Evolutionary conservation across 2,888 invertebrate species (phyloP).

Genomic region (Pyrrhia umbra): DNA sequence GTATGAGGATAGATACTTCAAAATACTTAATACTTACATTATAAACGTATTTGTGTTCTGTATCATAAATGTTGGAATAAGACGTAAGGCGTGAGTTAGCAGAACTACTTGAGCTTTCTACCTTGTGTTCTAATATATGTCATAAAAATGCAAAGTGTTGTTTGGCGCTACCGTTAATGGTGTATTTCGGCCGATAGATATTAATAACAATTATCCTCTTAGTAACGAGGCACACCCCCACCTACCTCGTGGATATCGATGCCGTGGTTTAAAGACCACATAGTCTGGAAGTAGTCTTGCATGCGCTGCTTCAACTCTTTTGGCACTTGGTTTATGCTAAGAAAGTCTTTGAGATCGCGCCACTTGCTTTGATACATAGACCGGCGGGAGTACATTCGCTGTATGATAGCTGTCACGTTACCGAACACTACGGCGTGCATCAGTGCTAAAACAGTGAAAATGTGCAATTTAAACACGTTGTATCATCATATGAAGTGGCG

Average conservation of each 20-base stretch:
- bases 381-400: constrained; percentile 98
- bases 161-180: not conserved
- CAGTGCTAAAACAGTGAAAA: constrained; percentile 91
- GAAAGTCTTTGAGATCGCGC: constrained; percentile 98
- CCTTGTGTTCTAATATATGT: not conserved
- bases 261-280: constrained; percentile 99
- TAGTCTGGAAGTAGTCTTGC: constrained; percentile 99
- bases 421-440: constrained; percentile 99
- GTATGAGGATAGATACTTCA: too few relatives aligned
- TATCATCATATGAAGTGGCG: not conserved
- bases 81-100: not conserved
- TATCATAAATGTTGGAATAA: too few relatives aligned
- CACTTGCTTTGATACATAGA: constrained; percentile 98
- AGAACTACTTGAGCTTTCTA: not conserved
- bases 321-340: constrained; percentile 98
- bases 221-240: too few relatives aligned
- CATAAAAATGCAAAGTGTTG: not conserved
- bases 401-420: constrained; percentile 99
- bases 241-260: constrained; percentile 98
- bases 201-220: not conserved
- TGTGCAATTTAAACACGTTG: constrained; percentile 19
- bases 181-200: not conserved
- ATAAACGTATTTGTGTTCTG: too few relatives aligned
- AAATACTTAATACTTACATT: too few relatives aligned
- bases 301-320: constrained; percentile 98